Conservation (phyloP, 2,113 vertebrate genomes). For the Leucosticte australis region DNA sequence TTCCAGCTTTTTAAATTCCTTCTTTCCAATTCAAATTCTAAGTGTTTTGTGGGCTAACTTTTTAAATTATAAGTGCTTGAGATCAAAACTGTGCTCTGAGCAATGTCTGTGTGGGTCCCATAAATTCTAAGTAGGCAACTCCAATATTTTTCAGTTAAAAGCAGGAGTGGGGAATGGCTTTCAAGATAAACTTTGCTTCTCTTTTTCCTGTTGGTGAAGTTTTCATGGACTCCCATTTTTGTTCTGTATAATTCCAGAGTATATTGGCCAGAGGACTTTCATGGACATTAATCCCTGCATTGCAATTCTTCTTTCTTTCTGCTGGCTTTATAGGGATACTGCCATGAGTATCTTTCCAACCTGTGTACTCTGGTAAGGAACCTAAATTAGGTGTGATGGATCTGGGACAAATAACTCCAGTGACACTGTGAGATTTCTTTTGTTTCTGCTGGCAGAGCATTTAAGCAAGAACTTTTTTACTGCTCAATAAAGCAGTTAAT, state of each 20-base stretch:
- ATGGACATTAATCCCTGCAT: not conserved
- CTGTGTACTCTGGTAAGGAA: not conserved
- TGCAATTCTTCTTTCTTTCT: not conserved
- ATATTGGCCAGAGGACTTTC: not conserved
- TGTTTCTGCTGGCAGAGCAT: not conserved
- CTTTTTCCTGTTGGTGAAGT: not conserved
- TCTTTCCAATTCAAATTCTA: not conserved
- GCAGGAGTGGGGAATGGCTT: not conserved
- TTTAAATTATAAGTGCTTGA: not conserved
- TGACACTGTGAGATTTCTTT: not conserved
- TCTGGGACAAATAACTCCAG: not conserved
- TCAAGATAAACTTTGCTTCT: not conserved
- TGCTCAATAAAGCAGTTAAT: constrained; percentile 21
- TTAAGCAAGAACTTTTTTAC: not conserved
- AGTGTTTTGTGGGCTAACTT: not conserved
- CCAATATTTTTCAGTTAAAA: not conserved
- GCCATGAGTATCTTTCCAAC: not conserved
- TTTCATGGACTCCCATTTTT: not conserved
- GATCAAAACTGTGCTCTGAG: not conserved
- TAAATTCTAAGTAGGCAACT: not conserved
- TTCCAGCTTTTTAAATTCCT: not conserved
- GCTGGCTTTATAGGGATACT: not conserved
- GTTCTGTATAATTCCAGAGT: not conserved
- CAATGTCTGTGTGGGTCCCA: not conserved
- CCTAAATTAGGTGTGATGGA: not conserved